A percentile compares a stretch with the other conserved stretches of the same genome.
Conservation (phyloP, 1,140 invertebrate species). For the roundworm (Caenorhabditis elegans) region WBcel235 BX284602.5:5459501-5460000, state of each 20-base stretch:
- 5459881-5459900: no score
- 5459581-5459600: not conserved
- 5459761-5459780: not conserved
- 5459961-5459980: no score
- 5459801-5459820: not conserved
- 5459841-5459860: not conserved
- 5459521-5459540: no score
- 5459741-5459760: constrained; percentile 17
- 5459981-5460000: no score
- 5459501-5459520: no score
- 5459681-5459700: not conserved
- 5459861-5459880: no score
- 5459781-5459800: not conserved
- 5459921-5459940: no score
- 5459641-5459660: not conserved
- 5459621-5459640: not conserved
- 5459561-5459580: not conserved
- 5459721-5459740: not conserved
- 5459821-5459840: not conserved
- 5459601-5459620: not conserved
- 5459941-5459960: no score
- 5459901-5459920: no score
- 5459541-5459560: no score
- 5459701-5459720: not conserved
- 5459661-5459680: not conserved